Evolutionary conservation across 2,888 invertebrate genomes (phyloP), one percentile per base, ranked within the genome.

Genomic region (Acanthacorydalis orientalis): DNA sequence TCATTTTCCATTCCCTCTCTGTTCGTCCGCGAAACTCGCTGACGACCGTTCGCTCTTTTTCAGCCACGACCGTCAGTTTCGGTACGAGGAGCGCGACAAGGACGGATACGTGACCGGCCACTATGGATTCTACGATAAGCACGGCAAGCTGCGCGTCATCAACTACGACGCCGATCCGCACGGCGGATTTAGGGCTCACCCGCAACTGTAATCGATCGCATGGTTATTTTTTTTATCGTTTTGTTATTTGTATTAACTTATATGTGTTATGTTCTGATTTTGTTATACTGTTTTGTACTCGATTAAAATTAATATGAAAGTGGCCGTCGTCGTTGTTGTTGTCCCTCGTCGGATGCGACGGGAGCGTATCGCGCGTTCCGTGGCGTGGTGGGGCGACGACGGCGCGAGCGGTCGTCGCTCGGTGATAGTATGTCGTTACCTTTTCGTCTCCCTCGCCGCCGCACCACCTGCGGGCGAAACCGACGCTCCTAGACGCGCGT

Each of bases 1-100:
- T n/a, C n/a, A n/a, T n/a, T n/a, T n/a, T n/a, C 10, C n/a, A 35
- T n/a, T 11, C 4, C 9, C 34, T 34, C 11, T 11, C 10, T 35
- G n/a, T 35, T 35, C 37, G 9, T 37, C 7, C 7, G 7, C 7
- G 7, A 1, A 7, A 37, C 7, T n/a, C n/a, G n/a, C n/a, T n/a
- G n/a, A n/a, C n/a, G n/a, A n/a, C n/a, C n/a, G n/a, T n/a, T n/a
- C n/a, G n/a, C n/a, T n/a, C n/a, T n/a, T 23, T 23, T 35, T 35
- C 68, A 87, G 87, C 48, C 75, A 80, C 64, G 83, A 83, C 64
- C 75, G 87, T 31, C 85, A 85, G 57, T 88, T 85, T 61, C 75
- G 86, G 51, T 80, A 75, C 59, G 88, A 88, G 63, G 85, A 87
- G 62, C 72, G 80, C 46, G 79, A 83, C 63, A 77, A 76, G 52